A percentile compares a stretch with the other conserved stretches of the same genome.
These are phyloP conservation scores for Ruditapes philippinarum DNA, from an alignment of 1,140 invertebrate species.

Conservation along the genomic window DNA sequence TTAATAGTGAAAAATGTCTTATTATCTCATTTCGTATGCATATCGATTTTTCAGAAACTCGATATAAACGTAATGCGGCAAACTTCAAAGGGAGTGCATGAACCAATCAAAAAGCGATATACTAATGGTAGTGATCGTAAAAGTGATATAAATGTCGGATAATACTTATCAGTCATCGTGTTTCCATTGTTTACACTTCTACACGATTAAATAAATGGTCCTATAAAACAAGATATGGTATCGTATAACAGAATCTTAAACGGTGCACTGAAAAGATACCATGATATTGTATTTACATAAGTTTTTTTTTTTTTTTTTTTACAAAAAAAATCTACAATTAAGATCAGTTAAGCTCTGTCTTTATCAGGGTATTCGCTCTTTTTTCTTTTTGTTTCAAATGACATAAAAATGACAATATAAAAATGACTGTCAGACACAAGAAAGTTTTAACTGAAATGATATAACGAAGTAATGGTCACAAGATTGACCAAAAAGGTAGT, in stretches of 20 bases:
- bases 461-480: no score
- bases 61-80: constrained; percentile 4
- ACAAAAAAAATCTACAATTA: constrained; percentile 8
- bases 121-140: constrained; percentile 33
- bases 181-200: constrained; percentile 33
- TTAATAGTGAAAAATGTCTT: constrained; percentile 53
- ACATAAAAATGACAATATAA: no score
- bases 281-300: constrained; percentile 16
- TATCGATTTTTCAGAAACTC: constrained; percentile 55
- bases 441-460: no score
- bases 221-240: constrained; percentile 22
- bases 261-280: not conserved
- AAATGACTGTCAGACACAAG: no score
- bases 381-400: no score
- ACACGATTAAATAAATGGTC: constrained; percentile 47
- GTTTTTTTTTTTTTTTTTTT: no score
- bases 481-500: no score
- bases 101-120: constrained; percentile 36
- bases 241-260: constrained; percentile 22
- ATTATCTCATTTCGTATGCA: constrained; percentile 32
- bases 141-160: not conserved
- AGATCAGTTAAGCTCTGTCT: not conserved
- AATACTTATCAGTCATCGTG: constrained; percentile 17
- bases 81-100: constrained; percentile 35
- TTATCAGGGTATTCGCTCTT: no score